A percentile compares a stretch with the other conserved stretches of the same genome.
Conservation (phyloP, 2,888 invertebrate genomes). For the Cinara cedri region DNA sequence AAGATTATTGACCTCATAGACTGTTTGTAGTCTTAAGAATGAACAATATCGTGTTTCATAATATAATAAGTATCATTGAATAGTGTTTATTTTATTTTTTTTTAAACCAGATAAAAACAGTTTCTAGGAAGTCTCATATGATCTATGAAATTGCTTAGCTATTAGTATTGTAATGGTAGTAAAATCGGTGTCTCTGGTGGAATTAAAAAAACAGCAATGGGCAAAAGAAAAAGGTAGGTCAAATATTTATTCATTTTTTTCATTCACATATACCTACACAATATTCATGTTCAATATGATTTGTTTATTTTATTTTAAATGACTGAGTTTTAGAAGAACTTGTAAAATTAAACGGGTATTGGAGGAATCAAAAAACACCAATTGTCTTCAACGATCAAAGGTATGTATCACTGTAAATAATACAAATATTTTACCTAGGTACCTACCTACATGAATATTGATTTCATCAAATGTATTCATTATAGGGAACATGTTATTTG, state of each 20-base stretch:
- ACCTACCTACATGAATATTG: too few relatives aligned
- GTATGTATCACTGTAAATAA: neutral
- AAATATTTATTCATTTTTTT: conserved; percentile 59
- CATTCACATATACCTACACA: too few relatives aligned
- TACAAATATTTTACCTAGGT: neutral
- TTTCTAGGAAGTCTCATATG: neutral
- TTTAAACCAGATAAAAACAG: neutral
- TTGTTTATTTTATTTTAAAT: neutral
- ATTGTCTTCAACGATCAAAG: conserved; percentile 42
- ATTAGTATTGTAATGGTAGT: conserved; percentile 37
- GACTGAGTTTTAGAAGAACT: conserved; percentile 24
- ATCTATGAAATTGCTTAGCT: neutral
- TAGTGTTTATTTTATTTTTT: conserved; percentile 17
- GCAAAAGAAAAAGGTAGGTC: conserved; percentile 93
- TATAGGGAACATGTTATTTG: conserved; percentile 5
- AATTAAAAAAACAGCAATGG: conserved; percentile 92
- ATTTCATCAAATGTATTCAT: too few relatives aligned
- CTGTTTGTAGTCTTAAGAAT: conserved; percentile 22
- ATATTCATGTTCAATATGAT: neutral
- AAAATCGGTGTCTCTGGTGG: conserved; percentile 70
- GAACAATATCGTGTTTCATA: conserved; percentile 27
- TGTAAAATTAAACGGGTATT: conserved; percentile 41
- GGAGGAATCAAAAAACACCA: conserved; percentile 40
- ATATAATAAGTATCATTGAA: too few relatives aligned
- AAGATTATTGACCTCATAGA: conserved; percentile 49